Evolutionary conservation across 2,797 vertebrate species (phyloP), one percentile per base, ranked within the genome.

Genomic region (Graptemys geographica): DNA sequence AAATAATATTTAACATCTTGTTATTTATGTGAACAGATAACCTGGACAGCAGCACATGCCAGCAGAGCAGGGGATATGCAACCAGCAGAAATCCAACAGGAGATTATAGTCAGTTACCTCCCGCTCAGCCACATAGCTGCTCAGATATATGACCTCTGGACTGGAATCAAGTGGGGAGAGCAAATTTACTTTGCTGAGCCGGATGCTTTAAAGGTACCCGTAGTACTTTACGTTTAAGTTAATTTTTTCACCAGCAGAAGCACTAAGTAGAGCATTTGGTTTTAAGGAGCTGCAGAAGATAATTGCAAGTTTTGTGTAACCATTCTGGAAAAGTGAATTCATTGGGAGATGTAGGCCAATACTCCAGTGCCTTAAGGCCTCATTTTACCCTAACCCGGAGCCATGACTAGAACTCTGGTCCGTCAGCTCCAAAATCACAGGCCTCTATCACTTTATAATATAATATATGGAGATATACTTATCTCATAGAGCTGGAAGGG

Each of bases 71-170:
- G 98, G 41, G 98, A 98, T 89, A 98, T 99, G 97, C 98, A 98
- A 52, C 98, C 98, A 0, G 98, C 99, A 0, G 98, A 99, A 84
- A 97, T 98, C n/a, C 98, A 98, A 1, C 99, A 99, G 94, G 99
- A 99, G 92, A 98, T 97, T 5, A 97, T 99, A 18, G 99, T 99
- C 93, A 99, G 99, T 96, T 99, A 99, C 95, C 98, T 99, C 78
- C 99, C 99, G 1, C 99, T 99, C 90, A 99, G 99, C 96, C 99
- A 99, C 88, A 98, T 99, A 21, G 99, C 99, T 1, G 99, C 98
- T 4, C 99, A 99, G 97, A 99, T 99, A 33, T 99, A 98, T 11
- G 99, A 99, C 96, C 96, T 99, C 76, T 99, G 99, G 99, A 98
- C 98, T 0, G 98, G 98, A 56, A 99, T 99, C 96, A 98, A 99